Evolutionary conservation across 2,113 vertebrate genomes (phyloP).

Genomic region (human): GRCh38 chr11:97352501-97353000

Average conservation of each 20-base stretch:
- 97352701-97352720: background rate
- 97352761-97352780: background rate
- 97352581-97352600: background rate
- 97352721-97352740: background rate
- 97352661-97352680: background rate
- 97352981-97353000: background rate
- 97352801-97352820: background rate
- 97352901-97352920: background rate
- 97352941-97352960: background rate
- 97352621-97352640: background rate
- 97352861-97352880: background rate
- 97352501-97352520: background rate
- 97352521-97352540: background rate
- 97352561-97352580: background rate
- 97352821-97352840: background rate
- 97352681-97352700: background rate
- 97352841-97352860: background rate
- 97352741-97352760: background rate
- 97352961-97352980: background rate
- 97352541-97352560: background rate
- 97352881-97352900: background rate
- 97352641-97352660: background rate
- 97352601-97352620: background rate
- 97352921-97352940: background rate
- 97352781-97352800: background rate